Conservation (phyloP, 2,888 invertebrate genomes). For the Epistrophella euchroma region DNA sequence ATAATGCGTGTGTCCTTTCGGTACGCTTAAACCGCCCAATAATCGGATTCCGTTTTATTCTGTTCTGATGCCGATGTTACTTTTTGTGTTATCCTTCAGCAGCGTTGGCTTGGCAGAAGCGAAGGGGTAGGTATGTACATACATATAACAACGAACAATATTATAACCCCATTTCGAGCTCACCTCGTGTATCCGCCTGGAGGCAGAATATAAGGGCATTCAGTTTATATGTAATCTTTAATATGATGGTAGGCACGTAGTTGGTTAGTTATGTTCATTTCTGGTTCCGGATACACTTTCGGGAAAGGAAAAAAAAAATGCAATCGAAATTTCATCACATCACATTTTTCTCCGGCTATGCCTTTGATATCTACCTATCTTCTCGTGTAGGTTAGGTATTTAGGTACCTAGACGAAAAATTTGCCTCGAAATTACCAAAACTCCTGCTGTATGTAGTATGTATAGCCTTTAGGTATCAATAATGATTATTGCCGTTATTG, state of each 20-base stretch:
- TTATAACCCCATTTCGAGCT: constrained; percentile 58
- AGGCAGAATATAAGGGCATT: constrained; percentile 1
- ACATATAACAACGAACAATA: constrained; percentile 60
- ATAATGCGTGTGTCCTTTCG: constrained; percentile 69
- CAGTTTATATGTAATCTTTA: constrained; percentile 4
- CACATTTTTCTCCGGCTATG: constrained; percentile 32
- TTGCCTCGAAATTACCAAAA: constrained; percentile 37
- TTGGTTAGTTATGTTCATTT: constrained; percentile 34
- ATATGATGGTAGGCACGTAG: constrained; percentile 34
- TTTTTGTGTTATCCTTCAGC: constrained; percentile 64
- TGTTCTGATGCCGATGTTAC: constrained; percentile 63
- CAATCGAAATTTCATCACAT: constrained; percentile 52
- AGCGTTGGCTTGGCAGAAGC: constrained; percentile 41
- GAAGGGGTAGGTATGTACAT: neutral
- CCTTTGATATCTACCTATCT: neutral
- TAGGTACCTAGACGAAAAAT: constrained; percentile 39
- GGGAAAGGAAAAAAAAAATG: constrained; percentile 8
- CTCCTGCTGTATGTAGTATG: neutral
- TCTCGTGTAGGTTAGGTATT: neutral
- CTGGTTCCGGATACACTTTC: neutral
- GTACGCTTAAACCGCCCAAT: constrained; percentile 65
- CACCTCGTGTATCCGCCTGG: neutral
- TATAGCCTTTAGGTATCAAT: constrained; percentile 51
- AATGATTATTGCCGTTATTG: constrained; percentile 73
- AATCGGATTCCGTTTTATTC: constrained; percentile 72